These are phyloP conservation scores for Micronycteris hirsuta DNA, from an alignment of 2,113 vertebrate genomes.

Conservation along the genomic window DNA sequence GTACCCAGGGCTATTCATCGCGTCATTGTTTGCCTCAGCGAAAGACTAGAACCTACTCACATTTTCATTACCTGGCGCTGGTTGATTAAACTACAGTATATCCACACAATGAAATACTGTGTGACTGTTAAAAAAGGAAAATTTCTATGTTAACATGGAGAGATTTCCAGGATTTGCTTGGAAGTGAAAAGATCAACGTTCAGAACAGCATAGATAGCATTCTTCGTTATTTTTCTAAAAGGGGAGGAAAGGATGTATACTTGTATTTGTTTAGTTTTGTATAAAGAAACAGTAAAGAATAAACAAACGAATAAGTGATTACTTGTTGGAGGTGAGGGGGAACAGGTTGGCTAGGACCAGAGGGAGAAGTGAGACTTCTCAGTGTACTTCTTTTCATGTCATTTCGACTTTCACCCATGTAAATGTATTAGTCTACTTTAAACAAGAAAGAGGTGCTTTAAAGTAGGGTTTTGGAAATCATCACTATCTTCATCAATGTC, in stretches of 20 bases:
- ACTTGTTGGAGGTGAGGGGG: not conserved
- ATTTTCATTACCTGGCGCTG: not conserved
- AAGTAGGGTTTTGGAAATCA: not conserved
- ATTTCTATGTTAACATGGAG: not conserved
- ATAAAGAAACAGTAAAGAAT: not conserved
- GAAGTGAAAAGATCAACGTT: not conserved
- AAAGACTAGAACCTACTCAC: not conserved
- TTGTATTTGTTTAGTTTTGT: not conserved
- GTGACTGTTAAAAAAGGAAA: not conserved
- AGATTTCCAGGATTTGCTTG: not conserved
- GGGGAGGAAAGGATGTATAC: no score
- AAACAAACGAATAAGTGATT: not conserved
- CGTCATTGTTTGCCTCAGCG: not conserved
- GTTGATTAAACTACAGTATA: not conserved
- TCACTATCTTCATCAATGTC: not conserved
- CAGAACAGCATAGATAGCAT: not conserved
- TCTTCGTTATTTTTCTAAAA: not conserved
- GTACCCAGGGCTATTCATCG: not conserved
- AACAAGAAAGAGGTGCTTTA: not conserved
- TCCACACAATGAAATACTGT: not conserved
- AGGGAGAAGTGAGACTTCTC: not conserved
- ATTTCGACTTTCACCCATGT: not conserved
- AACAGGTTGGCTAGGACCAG: not conserved
- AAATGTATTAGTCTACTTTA: not conserved
- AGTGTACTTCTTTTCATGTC: not conserved